Percentiles rank a stretch among this genome's conserved stretches.
These are phyloP conservation scores for Lycia hirtaria DNA, from an alignment of 2,888 invertebrate species.

Conservation along the genomic window DNA sequence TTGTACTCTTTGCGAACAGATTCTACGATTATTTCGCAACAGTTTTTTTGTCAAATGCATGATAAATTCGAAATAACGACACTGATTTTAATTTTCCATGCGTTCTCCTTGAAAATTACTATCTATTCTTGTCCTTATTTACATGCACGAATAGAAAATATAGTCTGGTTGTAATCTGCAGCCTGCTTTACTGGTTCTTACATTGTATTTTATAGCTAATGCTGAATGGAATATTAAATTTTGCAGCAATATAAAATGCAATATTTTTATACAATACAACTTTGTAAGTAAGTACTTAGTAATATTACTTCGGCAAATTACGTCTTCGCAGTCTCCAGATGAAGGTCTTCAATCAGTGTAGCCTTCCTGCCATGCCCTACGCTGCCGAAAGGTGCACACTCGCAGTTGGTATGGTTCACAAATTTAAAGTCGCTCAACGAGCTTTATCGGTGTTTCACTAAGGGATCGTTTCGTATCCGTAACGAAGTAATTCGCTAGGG, in stretches of 20 bases:
- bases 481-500: no score
- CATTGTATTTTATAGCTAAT: constrained; percentile 1
- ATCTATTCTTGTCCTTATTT: constrained; percentile 18
- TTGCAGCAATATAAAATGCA: neutral
- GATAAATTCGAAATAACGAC: neutral
- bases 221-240: constrained; percentile 1
- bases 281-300: neutral
- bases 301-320: no score
- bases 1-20: no score
- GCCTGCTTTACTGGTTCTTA: neutral
- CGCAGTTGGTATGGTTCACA: no score
- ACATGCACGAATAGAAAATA: neutral
- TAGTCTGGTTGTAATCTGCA: constrained; percentile 3
- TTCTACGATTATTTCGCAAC: no score
- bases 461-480: no score
- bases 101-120: constrained; percentile 4
- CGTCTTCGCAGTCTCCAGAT: no score
- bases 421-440: no score
- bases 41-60: neutral
- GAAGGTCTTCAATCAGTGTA: no score
- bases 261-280: neutral
- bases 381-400: no score
- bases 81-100: neutral
- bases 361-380: no score
- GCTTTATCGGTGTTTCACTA: no score